A percentile compares a stretch with the other conserved stretches of the same genome.
Conservation (phyloP, 1,140 invertebrate genomes). For the Epicauta chinensis region DNA sequence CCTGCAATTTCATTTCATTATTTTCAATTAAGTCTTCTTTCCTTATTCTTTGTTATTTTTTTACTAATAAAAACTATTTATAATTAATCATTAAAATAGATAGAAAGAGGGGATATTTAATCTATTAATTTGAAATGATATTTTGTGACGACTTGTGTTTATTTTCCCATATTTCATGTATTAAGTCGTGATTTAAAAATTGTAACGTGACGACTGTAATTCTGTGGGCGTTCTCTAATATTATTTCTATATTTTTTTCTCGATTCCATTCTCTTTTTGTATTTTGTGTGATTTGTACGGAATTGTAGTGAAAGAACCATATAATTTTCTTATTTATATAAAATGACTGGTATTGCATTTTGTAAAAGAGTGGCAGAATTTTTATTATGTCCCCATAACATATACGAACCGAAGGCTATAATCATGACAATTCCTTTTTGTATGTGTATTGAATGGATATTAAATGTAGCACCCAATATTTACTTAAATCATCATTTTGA, state of each 20-base stretch:
- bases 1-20: conserved; percentile 21
- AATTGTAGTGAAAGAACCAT: neutral
- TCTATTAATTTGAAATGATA: no score
- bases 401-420: neutral
- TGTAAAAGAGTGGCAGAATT: conserved; percentile 16
- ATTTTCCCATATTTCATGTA: no score
- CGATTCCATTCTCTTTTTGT: no score
- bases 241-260: no score
- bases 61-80: no score
- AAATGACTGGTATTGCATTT: conserved; percentile 2
- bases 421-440: neutral
- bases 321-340: conserved; percentile 13
- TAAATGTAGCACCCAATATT: conserved; percentile 2
- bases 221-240: no score
- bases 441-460: neutral
- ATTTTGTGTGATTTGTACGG: neutral
- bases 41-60: no score
- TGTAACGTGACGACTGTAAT: no score
- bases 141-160: no score
- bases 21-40: neutral
- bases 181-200: no score
- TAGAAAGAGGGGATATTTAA: no score
- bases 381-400: neutral
- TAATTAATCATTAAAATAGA: no score
- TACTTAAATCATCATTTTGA: neutral